A percentile compares a stretch with the other conserved stretches of the same genome.
These are phyloP conservation scores for Halocynthia roretzi DNA, from an alignment of 23 tunicate genomes.

Conservation along the genomic window DNA sequence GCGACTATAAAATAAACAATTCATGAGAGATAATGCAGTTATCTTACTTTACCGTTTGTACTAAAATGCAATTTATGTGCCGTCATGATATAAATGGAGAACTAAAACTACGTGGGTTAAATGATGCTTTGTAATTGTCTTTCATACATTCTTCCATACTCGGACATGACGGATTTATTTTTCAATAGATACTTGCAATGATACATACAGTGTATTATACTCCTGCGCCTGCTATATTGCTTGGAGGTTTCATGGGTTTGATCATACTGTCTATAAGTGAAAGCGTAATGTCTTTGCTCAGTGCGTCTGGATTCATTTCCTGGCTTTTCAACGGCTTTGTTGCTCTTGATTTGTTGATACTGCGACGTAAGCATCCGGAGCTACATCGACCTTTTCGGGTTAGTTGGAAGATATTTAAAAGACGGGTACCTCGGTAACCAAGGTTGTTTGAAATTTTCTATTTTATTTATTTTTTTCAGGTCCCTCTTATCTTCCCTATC, in stretches of 20 bases:
- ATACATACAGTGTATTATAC: constrained; percentile 3
- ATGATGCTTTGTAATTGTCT: too few species aligned
- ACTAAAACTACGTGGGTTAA: too few species aligned
- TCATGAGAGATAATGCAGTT: too few species aligned
- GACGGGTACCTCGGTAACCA: background rate
- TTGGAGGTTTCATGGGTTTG: background rate
- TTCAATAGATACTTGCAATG: constrained; percentile 9
- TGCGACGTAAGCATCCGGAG: constrained; percentile 43
- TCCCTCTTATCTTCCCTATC: constrained; percentile 52
- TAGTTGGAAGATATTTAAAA: background rate
- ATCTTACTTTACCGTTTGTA: too few species aligned
- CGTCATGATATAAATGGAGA: too few species aligned
- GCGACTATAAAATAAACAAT: too few species aligned
- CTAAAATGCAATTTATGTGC: too few species aligned
- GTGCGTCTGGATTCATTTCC: constrained; percentile 22
- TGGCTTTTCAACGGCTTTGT: constrained; percentile 39
- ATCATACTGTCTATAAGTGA: constrained; percentile 10
- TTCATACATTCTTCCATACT: too few species aligned
- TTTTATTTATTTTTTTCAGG: constrained; percentile 38
- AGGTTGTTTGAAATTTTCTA: background rate
- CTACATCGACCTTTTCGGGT: constrained; percentile 48
- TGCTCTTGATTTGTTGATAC: constrained; percentile 41
- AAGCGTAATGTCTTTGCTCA: constrained; percentile 49
- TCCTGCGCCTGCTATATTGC: constrained; percentile 11
- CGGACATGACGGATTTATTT: too few species aligned